Evolutionary conservation across 1,140 invertebrate species (phyloP).

Genomic region (Bombus picipes): DNA sequence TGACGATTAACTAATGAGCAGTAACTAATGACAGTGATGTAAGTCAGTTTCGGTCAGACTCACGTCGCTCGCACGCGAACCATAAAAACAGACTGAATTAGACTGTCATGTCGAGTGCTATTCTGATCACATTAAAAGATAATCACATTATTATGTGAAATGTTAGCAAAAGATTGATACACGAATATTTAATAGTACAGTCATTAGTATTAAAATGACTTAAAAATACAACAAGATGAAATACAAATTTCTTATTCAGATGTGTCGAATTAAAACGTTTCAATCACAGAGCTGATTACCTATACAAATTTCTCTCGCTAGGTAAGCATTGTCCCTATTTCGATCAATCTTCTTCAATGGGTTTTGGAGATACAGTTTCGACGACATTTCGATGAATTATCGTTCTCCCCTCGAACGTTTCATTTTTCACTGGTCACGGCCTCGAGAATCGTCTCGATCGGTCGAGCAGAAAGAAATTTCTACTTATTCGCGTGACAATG

Average conservation of each 20-base stretch:
- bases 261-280: too few species aligned
- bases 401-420: background rate
- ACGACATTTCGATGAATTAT: background rate
- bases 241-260: background rate
- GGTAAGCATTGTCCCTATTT: background rate
- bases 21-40: constrained; percentile 9
- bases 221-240: background rate
- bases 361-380: background rate
- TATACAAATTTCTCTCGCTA: background rate
- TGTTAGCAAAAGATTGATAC: background rate
- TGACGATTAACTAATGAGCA: constrained; percentile 28
- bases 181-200: background rate
- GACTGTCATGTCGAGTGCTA: background rate
- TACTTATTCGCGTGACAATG: background rate
- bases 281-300: background rate
- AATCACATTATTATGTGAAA: background rate
- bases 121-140: background rate
- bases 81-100: constrained; percentile 18
- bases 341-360: background rate
- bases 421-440: background rate
- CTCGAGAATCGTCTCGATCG: background rate
- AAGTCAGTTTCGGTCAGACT: constrained; percentile 20
- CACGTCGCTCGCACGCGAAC: background rate
- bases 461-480: background rate
- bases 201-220: background rate